Conservation (phyloP, 2,113 vertebrate species). For the Pseudorhombus dupliciocellatus region DNA sequence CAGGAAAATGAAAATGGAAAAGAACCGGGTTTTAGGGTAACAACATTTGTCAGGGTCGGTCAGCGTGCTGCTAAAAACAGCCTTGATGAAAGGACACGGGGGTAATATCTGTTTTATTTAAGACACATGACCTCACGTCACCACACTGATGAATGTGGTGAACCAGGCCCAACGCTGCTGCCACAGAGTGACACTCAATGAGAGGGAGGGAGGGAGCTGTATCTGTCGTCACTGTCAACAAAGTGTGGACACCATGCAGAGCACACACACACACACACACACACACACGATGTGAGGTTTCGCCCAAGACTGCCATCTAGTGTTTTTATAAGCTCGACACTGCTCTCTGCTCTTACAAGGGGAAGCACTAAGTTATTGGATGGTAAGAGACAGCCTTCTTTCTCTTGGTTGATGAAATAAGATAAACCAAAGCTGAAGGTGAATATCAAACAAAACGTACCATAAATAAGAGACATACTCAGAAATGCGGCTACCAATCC, state of each 20-base stretch:
- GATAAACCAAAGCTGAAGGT: not conserved
- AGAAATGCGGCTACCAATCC: too few relatives aligned
- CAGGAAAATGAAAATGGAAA: too few relatives aligned
- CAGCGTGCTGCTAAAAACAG: not conserved
- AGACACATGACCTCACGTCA: conserved; percentile 11
- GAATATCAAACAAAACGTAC: not conserved
- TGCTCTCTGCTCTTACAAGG: not conserved
- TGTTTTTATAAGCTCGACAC: conserved; percentile 29
- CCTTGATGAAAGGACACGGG: not conserved
- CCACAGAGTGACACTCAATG: not conserved
- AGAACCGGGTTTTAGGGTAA: too few relatives aligned
- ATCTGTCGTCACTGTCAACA: conserved; percentile 50
- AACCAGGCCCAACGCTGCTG: conserved; percentile 19
- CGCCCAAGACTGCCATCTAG: conserved; percentile 66
- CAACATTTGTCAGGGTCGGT: conserved; percentile 27
- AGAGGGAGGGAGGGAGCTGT: conserved; percentile 15
- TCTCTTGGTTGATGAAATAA: not conserved
- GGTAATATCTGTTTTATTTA: conserved; percentile 37
- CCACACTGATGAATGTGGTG: conserved; percentile 7
- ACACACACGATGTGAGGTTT: not conserved
- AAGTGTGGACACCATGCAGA: conserved; percentile 55
- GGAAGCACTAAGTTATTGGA: not conserved
- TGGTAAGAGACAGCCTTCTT: not conserved
- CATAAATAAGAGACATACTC: too few relatives aligned
- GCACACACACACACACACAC: conserved; percentile 7